Conservation (phyloP, 1,140 invertebrate genomes). For the Geopemphigus sp. region DNA sequence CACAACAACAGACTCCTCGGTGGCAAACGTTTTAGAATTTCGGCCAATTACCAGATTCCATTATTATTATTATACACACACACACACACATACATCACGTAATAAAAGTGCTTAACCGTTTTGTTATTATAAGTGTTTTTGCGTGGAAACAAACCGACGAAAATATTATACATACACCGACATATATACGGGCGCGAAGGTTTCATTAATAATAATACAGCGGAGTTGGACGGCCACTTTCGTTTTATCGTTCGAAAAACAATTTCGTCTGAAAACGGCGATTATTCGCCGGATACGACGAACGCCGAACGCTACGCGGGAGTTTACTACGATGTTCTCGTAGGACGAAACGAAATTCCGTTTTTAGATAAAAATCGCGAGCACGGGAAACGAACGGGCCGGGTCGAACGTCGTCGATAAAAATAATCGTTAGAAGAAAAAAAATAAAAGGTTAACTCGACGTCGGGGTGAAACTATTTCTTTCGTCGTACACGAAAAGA, state of each 20-base stretch:
- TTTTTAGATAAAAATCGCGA: not conserved
- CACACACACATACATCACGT: not conserved
- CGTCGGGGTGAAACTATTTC: not conserved
- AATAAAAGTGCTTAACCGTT: not conserved
- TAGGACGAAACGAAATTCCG: no score
- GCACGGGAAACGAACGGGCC: no score
- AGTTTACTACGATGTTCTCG: no score
- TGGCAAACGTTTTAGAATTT: conserved; percentile 35
- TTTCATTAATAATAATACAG: no score
- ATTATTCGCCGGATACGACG: no score
- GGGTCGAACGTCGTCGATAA: not conserved
- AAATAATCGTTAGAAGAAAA: not conserved
- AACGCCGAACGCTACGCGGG: no score
- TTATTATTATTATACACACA: not conserved
- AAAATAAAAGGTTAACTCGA: not conserved
- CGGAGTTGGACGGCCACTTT: no score
- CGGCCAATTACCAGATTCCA: conserved; percentile 8
- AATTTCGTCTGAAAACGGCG: no score
- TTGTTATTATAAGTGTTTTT: not conserved
- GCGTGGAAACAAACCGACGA: not conserved
- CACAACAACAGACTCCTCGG: conserved; percentile 8
- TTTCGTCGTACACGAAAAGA: not conserved
- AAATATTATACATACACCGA: not conserved
- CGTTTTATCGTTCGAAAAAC: no score
- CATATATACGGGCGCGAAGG: no score